These are phyloP conservation scores for Tachypleus tridentatus DNA, from an alignment of 1,140 invertebrate genomes.

Conservation along the genomic window DNA sequence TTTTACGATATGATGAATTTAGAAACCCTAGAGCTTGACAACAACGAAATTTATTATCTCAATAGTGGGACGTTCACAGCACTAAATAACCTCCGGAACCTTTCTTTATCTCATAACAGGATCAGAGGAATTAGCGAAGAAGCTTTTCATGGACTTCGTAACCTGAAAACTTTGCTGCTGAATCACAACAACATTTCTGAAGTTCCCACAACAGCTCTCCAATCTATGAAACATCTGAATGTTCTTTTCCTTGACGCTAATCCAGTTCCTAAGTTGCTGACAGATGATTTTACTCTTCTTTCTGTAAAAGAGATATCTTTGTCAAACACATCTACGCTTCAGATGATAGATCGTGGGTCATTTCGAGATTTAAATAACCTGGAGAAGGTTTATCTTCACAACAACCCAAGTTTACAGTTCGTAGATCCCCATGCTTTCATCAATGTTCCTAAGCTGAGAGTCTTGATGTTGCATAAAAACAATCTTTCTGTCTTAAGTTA, in stretches of 20 bases:
- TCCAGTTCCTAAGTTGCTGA: slow-evolving; percentile 38
- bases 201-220: slow-evolving; percentile 25
- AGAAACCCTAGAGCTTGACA: slow-evolving; percentile 51
- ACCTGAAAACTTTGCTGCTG: slow-evolving; percentile 23
- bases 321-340: slow-evolving; percentile 31
- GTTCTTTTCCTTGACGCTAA: slow-evolving; percentile 68
- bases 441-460: slow-evolving; percentile 29
- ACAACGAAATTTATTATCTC: slow-evolving; percentile 71
- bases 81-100: slow-evolving; percentile 46
- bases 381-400: slow-evolving; percentile 30
- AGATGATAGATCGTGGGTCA: slow-evolving; percentile 33
- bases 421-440: slow-evolving; percentile 34
- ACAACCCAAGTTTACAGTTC: slow-evolving; percentile 34
- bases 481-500: slow-evolving; percentile 30
- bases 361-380: slow-evolving; percentile 35
- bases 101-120: slow-evolving; percentile 68
- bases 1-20: slow-evolving; percentile 24
- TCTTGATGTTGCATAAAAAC: slow-evolving; percentile 35
- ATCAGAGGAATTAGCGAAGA: slow-evolving; percentile 75
- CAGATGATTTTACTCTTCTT: slow-evolving; percentile 30
- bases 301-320: slow-evolving; percentile 30
- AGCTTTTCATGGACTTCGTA: slow-evolving; percentile 64
- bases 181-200: slow-evolving; percentile 25
- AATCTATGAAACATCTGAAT: slow-evolving; percentile 42
- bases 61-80: slow-evolving; percentile 58